Evolutionary conservation across 2,113 vertebrate genomes (phyloP), one percentile per base, ranked within the genome.

Genomic region (Amphilophus citrinellus): DNA sequence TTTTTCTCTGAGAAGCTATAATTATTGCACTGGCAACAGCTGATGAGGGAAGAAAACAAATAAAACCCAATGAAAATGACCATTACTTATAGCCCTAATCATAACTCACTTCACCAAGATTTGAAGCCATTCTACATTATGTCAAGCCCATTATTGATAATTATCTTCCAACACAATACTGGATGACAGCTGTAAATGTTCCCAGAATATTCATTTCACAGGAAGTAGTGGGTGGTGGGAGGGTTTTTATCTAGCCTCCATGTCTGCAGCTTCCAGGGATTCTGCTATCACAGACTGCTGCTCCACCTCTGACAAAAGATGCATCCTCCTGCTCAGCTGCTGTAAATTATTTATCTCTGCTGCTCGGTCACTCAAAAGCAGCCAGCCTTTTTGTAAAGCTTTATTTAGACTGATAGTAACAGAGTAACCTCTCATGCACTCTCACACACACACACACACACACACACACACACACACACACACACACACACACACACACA

Each of bases 171-270:
- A 37, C 62, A 37, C 63, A 73, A 84, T 57, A 61, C 61, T 68
- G 66, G 60, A 78, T 17, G 27, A 84, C 77, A 84, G 63, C 62
- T 77, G 79, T 42, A 59, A 85, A 84, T 30, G 87, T 66, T 77
- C 24, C 77, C 50, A 66, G 82, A 86, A 84, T 87, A 87, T 88
- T 87, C 50, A 83, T 89, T 76, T 83, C 39, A 83, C 88, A 92
- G 92, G 90, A 92, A 89, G 82, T 22, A 18, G 89, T 90, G 88
- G 88, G 90, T 37, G 83, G 89, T 82, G 84, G 86, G 89, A 88
- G 82, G 91, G 81, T 83, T 79, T 82, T 85, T 24, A 85, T 83
- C 71, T 82, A 62, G 75, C 76, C 83, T 77, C 71, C 78, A 37
- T 61, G 63, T 88, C 80, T 84, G 39, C 78, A 83, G 80, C 75